Conservation (phyloP, 2,888 invertebrate genomes). For the Dicyrtomina minuta region DNA sequence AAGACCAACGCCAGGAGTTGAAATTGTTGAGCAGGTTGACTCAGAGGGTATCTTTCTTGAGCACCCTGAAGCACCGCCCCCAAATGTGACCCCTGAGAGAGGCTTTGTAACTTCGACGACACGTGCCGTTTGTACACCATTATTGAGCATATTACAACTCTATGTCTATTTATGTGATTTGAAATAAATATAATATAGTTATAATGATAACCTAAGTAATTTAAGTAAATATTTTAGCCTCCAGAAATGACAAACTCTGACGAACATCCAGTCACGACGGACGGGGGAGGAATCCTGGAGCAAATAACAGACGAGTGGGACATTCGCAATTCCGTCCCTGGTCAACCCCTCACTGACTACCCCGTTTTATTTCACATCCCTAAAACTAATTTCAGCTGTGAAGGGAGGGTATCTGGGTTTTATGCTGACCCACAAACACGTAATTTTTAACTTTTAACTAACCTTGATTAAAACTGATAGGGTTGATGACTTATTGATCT, state of each 20-base stretch:
- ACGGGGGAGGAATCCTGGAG: too few species aligned
- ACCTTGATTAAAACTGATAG: too few species aligned
- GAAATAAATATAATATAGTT: too few species aligned
- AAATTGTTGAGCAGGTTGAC: constrained; percentile 13
- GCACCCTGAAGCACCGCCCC: constrained; percentile 11
- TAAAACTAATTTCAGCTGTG: constrained; percentile 65
- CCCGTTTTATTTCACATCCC: constrained; percentile 65
- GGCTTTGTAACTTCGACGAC: constrained; percentile 20
- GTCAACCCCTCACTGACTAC: constrained; percentile 68
- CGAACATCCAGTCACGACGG: too few species aligned
- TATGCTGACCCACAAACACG: constrained; percentile 59
- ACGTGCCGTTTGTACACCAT: too few species aligned
- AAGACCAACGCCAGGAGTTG: neutral
- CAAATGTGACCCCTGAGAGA: constrained; percentile 12
- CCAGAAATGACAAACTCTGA: too few species aligned
- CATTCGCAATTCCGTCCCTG: constrained; percentile 66
- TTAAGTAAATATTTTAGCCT: too few species aligned
- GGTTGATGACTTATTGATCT: too few species aligned
- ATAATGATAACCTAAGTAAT: too few species aligned
- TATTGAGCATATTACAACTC: too few species aligned
- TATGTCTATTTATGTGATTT: too few species aligned
- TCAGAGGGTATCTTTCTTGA: neutral
- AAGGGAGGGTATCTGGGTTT: constrained; percentile 59
- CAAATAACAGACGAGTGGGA: constrained; percentile 58
- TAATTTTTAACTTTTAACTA: too few species aligned